Percentiles rank a stretch among this genome's conserved stretches.
phyloP scores from a whole-genome alignment of 2,888 invertebrate genomes.

The Acrobasis consociella region DNA sequence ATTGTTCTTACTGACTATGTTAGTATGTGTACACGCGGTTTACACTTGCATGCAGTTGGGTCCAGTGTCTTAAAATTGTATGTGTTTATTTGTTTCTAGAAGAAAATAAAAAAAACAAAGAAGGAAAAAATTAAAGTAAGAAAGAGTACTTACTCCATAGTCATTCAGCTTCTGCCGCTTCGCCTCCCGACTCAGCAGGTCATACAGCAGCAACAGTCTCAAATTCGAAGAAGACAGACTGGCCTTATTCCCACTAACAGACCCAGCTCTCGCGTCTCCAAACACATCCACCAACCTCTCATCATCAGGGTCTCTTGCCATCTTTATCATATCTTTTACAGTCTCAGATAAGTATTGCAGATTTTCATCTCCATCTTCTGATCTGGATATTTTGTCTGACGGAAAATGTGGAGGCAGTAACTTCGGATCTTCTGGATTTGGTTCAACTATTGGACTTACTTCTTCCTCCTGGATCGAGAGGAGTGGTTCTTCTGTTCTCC shows the following conservation, averaged over 20 bases:
- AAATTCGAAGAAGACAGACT: conserved; percentile 84
- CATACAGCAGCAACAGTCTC: conserved; percentile 83
- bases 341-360: conserved; percentile 71
- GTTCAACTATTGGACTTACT: conserved; percentile 67
- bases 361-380: conserved; percentile 63
- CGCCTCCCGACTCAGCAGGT: conserved; percentile 85
- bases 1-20: too few species aligned
- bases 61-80: too few species aligned
- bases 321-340: conserved; percentile 68
- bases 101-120: too few species aligned
- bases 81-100: too few species aligned
- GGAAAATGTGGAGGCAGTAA: conserved; percentile 63
- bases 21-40: too few species aligned
- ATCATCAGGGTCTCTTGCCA: conserved; percentile 65
- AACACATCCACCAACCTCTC: conserved; percentile 65
- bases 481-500: conserved; percentile 57
- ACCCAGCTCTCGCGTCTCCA: conserved; percentile 59
- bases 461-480: conserved; percentile 61
- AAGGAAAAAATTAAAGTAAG: too few species aligned
- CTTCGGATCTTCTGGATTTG: conserved; percentile 50
- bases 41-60: too few species aligned
- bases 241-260: conserved; percentile 64
- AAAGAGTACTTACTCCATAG: conserved; percentile 75
- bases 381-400: conserved; percentile 53
- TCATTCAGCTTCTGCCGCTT: conserved; percentile 84